Base-by-base conservation (phyloP, 1,140 invertebrate species). In the Nephila pilipes region DNA sequence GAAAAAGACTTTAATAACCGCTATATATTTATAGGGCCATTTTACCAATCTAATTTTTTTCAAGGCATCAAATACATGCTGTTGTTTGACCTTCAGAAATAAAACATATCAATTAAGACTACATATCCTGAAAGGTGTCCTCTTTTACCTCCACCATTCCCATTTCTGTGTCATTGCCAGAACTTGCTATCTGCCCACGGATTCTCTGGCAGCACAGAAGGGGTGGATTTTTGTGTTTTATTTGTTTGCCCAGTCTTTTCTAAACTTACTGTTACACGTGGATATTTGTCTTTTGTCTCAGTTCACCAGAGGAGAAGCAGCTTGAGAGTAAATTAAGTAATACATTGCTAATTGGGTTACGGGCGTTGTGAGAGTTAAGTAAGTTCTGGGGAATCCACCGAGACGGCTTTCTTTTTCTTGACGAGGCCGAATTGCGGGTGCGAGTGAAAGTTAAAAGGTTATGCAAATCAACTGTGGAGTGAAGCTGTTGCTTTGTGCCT, bases 151-250 rank as follows among this genome's bases (percentile, higher is more conserved):
- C 69, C 4, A 18, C 29, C 29, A 18, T 75, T 36, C 16, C 25
- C 12, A 36, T 75, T 75, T 69, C 69, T 75, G 69, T 75, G 69
- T 75, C 69, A 75, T 75, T 75, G 69, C 69, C 69, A 75, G 29
- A 75, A 46, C 6, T 46, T 25, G 25, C 63, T 6, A 0, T 36
- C 29, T 18, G 69, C 69, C 69, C 29, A 75, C 69, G 69, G 6
- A 20, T 32, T 16, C 16, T 32, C 16, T 10, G 16, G 1, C 12
- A 75, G 18, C 69, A 1, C 16, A 12, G 29, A 12, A 18, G 69
- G 69, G 16, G 63, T 46, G 46, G 46, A 36, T 20, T 36, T 75
- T 32, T 75, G 6, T 46, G 6, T 10, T 46, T 10, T 46, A 10
- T 46, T 46, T 46, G 6, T 46, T 46, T 46, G 46, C 46, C 12